Percentiles rank a stretch among this genome's conserved stretches.
Conservation (phyloP, 2,888 invertebrate species). For the Zelleria hepariella region DNA sequence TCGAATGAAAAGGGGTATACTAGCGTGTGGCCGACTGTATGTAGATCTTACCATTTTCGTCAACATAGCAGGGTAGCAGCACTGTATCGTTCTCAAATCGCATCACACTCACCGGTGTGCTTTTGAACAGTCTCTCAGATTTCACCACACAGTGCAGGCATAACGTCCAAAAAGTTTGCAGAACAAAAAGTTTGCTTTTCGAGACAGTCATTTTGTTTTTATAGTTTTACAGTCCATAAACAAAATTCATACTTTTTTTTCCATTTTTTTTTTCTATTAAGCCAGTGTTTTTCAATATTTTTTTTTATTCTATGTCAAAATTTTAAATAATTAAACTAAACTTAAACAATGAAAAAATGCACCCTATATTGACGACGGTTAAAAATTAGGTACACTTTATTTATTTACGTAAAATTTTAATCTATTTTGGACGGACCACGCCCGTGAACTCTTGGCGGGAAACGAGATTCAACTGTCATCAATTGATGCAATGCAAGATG, state of each 20-base stretch:
- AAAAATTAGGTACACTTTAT: not conserved
- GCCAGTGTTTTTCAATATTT: not conserved
- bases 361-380: not conserved
- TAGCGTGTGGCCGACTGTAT: no score
- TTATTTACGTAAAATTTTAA: not conserved
- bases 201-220: not conserved
- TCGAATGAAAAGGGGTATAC: no score
- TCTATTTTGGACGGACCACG: not conserved
- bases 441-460: not conserved
- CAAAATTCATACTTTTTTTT: not conserved
- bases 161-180: not conserved
- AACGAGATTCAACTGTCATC: not conserved
- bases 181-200: not conserved
- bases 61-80: slow-evolving; percentile 82
- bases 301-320: not conserved
- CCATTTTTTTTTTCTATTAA: not conserved
- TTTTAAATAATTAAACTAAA: not conserved
- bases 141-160: not conserved
- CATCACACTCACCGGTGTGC: slow-evolving; percentile 78
- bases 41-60: slow-evolving; percentile 71
- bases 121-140: not conserved
- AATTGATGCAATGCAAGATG: not conserved
- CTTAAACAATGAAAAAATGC: not conserved
- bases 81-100: slow-evolving; percentile 84
- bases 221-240: not conserved